Conservation (phyloP, 2,797 vertebrate genomes). For the Cirrhinus molitorella region DNA sequence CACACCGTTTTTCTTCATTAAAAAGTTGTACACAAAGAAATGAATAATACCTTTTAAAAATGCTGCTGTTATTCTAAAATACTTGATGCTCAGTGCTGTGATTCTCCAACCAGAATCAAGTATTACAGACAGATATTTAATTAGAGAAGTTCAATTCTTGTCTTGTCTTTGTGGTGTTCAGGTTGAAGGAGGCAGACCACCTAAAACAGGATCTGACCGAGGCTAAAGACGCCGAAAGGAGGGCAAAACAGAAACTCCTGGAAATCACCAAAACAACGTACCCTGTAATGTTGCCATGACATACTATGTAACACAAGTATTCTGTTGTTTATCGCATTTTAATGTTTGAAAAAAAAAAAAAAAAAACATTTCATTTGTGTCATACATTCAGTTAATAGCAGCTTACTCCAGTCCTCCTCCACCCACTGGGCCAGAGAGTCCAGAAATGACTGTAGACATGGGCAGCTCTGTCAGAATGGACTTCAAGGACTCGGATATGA, state of each 20-base stretch:
- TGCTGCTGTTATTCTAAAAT: not conserved
- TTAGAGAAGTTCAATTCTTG: not conserved
- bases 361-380: not conserved
- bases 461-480: conserved; percentile 77
- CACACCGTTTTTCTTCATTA: not conserved
- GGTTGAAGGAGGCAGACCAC: conserved; percentile 91
- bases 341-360: no score
- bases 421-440: conserved; percentile 76
- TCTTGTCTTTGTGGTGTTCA: conserved; percentile 64
- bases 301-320: not conserved
- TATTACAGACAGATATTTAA: not conserved
- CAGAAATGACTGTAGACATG: conserved; percentile 78
- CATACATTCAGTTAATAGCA: conserved; percentile 75
- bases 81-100: not conserved
- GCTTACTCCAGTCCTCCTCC: conserved; percentile 78
- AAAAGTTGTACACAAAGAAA: not conserved
- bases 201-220: conserved; percentile 92
- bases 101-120: not conserved
- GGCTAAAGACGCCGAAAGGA: conserved; percentile 88
- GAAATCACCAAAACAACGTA: conserved; percentile 85
- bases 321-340: not conserved
- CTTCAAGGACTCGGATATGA: conserved; percentile 92
- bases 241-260: conserved; percentile 89
- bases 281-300: conserved; percentile 46
- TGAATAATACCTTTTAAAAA: not conserved